Evolutionary conservation across 2,888 invertebrate genomes (phyloP).

Genomic region (Agrotis clavis): DNA sequence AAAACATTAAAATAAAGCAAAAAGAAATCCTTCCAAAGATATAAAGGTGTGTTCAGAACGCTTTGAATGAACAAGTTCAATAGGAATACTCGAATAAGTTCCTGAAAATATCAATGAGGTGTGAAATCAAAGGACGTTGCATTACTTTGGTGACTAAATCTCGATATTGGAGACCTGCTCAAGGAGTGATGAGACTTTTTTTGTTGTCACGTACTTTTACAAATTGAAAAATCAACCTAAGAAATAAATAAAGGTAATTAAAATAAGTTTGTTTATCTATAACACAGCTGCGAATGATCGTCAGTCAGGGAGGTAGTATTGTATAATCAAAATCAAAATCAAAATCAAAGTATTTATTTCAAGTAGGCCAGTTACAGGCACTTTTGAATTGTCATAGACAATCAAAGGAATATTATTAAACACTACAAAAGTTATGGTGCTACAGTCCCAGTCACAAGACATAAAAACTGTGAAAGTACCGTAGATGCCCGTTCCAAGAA

Average conservation of each 20-base stretch:
- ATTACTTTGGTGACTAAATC: constrained; percentile 27
- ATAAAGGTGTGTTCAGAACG: background rate
- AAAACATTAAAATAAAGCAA: background rate
- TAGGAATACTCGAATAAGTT: constrained; percentile 22
- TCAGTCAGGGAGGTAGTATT: too few species aligned
- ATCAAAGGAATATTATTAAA: too few species aligned
- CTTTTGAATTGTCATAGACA: too few species aligned
- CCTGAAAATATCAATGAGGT: constrained; percentile 36
- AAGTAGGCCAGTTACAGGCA: too few species aligned
- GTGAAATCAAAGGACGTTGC: constrained; percentile 52
- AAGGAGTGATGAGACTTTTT: background rate
- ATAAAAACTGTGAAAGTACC: too few species aligned
- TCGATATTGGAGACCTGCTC: constrained; percentile 18
- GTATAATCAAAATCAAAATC: too few species aligned
- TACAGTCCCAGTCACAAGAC: too few species aligned
- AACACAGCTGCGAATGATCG: too few species aligned
- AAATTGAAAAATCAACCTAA: background rate
- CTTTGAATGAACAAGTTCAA: constrained; percentile 29
- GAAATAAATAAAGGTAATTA: background rate
- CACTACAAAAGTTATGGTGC: too few species aligned
- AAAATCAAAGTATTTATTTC: too few species aligned
- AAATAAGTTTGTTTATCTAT: too few species aligned
- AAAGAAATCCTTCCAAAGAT: background rate
- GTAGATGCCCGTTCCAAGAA: too few species aligned
- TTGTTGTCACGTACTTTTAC: background rate